Base-by-base conservation (phyloP, 2,113 vertebrate genomes). In the Myodes glareolus region DNA sequence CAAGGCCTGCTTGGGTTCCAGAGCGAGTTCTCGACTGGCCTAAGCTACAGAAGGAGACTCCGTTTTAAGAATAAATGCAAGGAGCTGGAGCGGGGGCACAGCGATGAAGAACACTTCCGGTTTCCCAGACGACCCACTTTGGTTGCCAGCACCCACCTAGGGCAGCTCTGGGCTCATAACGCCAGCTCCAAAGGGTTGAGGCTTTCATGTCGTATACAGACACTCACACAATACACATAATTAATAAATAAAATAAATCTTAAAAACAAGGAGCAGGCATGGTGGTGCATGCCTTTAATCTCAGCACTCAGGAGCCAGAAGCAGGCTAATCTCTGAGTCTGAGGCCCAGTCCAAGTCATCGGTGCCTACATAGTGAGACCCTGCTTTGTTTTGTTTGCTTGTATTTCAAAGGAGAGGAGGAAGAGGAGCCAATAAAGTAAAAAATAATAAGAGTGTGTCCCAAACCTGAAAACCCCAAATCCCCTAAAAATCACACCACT, bases 81-180 rank as follows among this genome's bases (percentile, higher is more conserved):
- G 36, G 52, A 13, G 5, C 50, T 25, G 11, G 33, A 81, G 10
- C 10, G 0, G 7, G 2, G 0, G 16, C 77, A 6, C 50, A 0
- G 50, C 12, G 10, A 21, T 12, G 19, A 55, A 6, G 50, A 55
- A 9, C 50, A 55, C 77, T 36, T 3, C 47, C 36, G 8, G 21
- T 55, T 52, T 36, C 50, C 77, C 33, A 3, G 33, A 9, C 21
- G 8, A 23, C 19, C 33, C 11, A 2, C 1, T 1, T 23, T 25
- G 50, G 78, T 36, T 55, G 12, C 33, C 50, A n/a, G 78, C 50
- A 58, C 50, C 50, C 50, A 55, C 50, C 36, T 12, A 21, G 10
- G 50, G 50, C 50, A 25, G 31, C 2, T 36, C 77, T 52, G 17
- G 50, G 52, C 52, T 82, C 52, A 7, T 13, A 58, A 81, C 11